Evolutionary conservation across 2,888 invertebrate species (phyloP).

Genomic region (Harpagoxenus sublaevis): DNA sequence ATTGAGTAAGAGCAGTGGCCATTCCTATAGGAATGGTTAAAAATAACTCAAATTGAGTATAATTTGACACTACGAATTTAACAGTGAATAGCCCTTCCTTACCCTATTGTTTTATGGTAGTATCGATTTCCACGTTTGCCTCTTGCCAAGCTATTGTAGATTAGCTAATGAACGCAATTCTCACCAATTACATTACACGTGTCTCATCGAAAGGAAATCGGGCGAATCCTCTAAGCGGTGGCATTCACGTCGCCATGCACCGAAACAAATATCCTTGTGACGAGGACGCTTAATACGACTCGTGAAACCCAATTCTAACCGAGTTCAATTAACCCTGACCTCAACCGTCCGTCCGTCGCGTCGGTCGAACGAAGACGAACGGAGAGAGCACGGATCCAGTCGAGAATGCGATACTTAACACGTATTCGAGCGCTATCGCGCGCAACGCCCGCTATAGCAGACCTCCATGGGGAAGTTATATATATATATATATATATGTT

Average conservation of each 20-base stretch:
- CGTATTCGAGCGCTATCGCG: slow-evolving; percentile 19
- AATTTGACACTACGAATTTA: too few relatives aligned
- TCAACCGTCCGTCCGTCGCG: slow-evolving; percentile 10
- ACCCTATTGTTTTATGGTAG: not conserved
- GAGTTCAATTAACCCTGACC: slow-evolving; percentile 71
- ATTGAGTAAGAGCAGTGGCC: too few relatives aligned
- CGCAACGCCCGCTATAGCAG: not conserved
- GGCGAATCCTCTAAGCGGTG: not conserved
- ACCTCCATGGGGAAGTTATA: slow-evolving; percentile 13
- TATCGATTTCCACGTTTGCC: slow-evolving; percentile 11
- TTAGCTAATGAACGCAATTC: not conserved
- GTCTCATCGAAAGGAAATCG: slow-evolving; percentile 14
- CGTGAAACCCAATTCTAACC: slow-evolving; percentile 39
- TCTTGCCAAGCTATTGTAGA: not conserved
- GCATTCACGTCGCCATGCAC: slow-evolving; percentile 1
- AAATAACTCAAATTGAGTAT: too few relatives aligned
- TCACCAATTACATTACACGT: not conserved
- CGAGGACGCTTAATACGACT: slow-evolving; percentile 41
- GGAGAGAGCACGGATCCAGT: not conserved
- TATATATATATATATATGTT: slow-evolving; percentile 10
- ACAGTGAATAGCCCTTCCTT: too few relatives aligned
- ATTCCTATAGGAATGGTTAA: too few relatives aligned
- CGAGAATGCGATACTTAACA: slow-evolving; percentile 38
- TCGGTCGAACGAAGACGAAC: slow-evolving; percentile 27
- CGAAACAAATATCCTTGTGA: slow-evolving; percentile 66